Conservation (phyloP, 2,888 invertebrate genomes). For the Euclidia mi region DNA sequence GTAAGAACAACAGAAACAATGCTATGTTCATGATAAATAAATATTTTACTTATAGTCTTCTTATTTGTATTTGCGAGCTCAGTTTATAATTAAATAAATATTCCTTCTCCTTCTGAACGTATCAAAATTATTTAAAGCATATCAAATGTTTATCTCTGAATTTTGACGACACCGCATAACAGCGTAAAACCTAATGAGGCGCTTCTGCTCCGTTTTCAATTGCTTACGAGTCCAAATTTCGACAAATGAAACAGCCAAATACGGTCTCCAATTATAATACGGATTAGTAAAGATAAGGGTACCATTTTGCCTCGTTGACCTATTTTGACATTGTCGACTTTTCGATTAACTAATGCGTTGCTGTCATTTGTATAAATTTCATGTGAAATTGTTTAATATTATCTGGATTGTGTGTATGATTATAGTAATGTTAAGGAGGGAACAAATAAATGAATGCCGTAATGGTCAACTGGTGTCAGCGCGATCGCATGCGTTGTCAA, state of each 20-base stretch:
- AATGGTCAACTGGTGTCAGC: too few species aligned
- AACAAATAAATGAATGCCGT: too few species aligned
- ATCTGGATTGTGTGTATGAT: background rate
- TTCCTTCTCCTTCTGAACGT: too few species aligned
- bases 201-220: background rate
- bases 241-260: background rate
- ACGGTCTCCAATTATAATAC: background rate
- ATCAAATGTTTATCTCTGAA: background rate
- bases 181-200: constrained; percentile 2
- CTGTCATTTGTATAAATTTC: constrained; percentile 17
- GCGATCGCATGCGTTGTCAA: too few species aligned
- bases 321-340: constrained; percentile 30
- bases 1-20: too few species aligned
- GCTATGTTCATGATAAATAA: too few species aligned
- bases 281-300: background rate
- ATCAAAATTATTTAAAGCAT: too few species aligned
- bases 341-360: constrained; percentile 29
- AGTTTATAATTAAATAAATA: too few species aligned
- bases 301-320: constrained; percentile 20
- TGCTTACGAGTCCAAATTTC: constrained; percentile 3
- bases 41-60: too few species aligned
- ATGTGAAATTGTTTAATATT: background rate
- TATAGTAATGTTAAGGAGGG: background rate
- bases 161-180: background rate
- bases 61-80: too few species aligned